These are phyloP conservation scores for Cataglyphis cursor DNA, from an alignment of 2,888 invertebrate genomes.

Conservation along the genomic window DNA sequence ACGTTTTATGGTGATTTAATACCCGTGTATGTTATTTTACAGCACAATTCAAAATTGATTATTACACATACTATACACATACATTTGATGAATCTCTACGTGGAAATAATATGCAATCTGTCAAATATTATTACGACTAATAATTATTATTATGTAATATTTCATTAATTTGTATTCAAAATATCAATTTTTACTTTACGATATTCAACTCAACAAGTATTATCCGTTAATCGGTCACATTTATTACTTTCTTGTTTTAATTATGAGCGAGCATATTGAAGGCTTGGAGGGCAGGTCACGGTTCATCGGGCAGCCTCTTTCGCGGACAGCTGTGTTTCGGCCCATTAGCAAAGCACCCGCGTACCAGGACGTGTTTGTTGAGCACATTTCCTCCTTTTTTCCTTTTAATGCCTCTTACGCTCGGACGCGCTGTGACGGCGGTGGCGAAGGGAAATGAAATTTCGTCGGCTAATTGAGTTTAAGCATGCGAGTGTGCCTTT, in stretches of 20 bases:
- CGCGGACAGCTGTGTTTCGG: slow-evolving; percentile 75
- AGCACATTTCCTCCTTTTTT: slow-evolving; percentile 55
- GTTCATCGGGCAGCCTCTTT: slow-evolving; percentile 78
- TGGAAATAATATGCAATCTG: slow-evolving; percentile 10
- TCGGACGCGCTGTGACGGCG: slow-evolving; percentile 54
- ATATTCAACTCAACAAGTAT: neutral
- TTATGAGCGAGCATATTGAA: slow-evolving; percentile 23
- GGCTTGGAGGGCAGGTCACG: slow-evolving; percentile 71
- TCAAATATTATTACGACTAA: neutral
- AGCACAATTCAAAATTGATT: neutral
- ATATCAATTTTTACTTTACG: neutral
- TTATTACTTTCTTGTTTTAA: slow-evolving; percentile 43
- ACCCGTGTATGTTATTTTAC: neutral
- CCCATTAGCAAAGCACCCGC: slow-evolving; percentile 75
- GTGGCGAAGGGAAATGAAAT: slow-evolving; percentile 79
- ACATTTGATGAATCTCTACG: neutral
- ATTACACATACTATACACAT: neutral
- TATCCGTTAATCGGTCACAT: slow-evolving; percentile 23
- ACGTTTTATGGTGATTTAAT: slow-evolving; percentile 6
- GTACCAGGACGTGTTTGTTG: slow-evolving; percentile 72
- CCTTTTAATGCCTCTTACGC: slow-evolving; percentile 40
- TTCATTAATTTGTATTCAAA: neutral
- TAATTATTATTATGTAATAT: neutral
- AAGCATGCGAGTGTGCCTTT: slow-evolving; percentile 80
- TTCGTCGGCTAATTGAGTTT: slow-evolving; percentile 82